A percentile compares a stretch with the other conserved stretches of the same genome.
These are phyloP conservation scores for Heterotis niloticus DNA, from an alignment of 2,113 vertebrate genomes.

Conservation along the genomic window DNA sequence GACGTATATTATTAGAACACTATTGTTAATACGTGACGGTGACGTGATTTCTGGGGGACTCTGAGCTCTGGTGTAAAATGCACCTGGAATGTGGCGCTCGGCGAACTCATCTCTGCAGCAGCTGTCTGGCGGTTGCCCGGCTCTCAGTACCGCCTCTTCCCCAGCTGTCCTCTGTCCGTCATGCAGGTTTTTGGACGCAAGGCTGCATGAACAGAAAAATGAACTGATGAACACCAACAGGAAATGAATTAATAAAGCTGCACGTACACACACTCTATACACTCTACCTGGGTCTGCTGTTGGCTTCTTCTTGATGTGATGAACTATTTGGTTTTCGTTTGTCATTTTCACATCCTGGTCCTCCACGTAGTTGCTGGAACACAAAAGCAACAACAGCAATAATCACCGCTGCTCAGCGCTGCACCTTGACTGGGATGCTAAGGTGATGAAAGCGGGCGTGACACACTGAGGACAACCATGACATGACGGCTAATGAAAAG, in stretches of 20 bases:
- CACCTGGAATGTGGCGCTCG: neutral
- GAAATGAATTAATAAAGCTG: neutral
- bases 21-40: neutral
- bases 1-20: neutral
- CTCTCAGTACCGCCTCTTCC: conserved; percentile 68
- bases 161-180: conserved; percentile 65
- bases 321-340: conserved; percentile 86
- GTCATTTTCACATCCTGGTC: conserved; percentile 95
- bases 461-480: conserved; percentile 30
- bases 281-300: conserved; percentile 78
- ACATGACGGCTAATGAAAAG: neutral
- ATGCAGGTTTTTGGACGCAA: conserved; percentile 94
- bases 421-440: neutral
- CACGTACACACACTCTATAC: no score
- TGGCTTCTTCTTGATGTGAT: conserved; percentile 72
- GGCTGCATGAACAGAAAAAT: conserved; percentile 59
- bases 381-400: conserved; percentile 32
- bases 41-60: neutral
- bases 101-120: neutral
- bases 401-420: neutral
- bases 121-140: neutral
- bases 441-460: conserved; percentile 8
- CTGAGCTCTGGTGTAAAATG: neutral
- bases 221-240: neutral
- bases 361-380: conserved; percentile 74